phyloP scores from a whole-genome alignment of 2,113 vertebrate species.

The Notechis scutatus region DNA sequence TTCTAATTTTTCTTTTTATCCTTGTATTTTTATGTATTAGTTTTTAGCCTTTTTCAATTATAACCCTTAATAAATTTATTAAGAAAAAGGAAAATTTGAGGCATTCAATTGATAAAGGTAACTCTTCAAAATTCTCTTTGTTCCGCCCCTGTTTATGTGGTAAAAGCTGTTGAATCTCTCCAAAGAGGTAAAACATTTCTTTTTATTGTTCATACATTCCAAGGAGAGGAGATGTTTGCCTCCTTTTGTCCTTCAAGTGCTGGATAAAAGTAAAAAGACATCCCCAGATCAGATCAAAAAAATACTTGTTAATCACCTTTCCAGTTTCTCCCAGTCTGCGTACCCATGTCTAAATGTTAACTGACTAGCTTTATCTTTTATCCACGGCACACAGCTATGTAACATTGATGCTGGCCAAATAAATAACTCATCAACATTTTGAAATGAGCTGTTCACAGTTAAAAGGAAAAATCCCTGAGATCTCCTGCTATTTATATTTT shows the following conservation, averaged over 20 bases:
- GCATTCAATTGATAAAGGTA: not conserved
- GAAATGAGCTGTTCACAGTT: not conserved
- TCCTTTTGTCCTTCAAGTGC: not conserved
- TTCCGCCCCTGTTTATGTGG: not conserved
- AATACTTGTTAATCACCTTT: not conserved
- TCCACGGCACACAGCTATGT: not conserved
- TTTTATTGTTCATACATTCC: not conserved
- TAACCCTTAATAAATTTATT: not conserved
- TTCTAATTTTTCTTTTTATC: too few relatives aligned
- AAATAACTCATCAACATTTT: not conserved
- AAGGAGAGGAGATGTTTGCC: not conserved
- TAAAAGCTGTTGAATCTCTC: not conserved
- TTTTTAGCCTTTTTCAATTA: too few relatives aligned
- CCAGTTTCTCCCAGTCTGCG: not conserved
- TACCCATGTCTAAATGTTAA: not conserved
- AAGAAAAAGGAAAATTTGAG: not conserved
- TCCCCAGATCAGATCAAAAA: not conserved
- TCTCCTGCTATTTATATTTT: not conserved
- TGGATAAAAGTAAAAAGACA: not conserved
- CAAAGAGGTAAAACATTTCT: not conserved
- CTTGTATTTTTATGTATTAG: not conserved
- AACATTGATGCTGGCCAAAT: not conserved
- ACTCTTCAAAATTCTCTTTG: not conserved
- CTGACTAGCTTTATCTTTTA: not conserved
- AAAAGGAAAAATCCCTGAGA: too few relatives aligned